These are phyloP conservation scores for Selene dorsalis DNA, from an alignment of 2,797 vertebrate genomes.

Conservation along the genomic window DNA sequence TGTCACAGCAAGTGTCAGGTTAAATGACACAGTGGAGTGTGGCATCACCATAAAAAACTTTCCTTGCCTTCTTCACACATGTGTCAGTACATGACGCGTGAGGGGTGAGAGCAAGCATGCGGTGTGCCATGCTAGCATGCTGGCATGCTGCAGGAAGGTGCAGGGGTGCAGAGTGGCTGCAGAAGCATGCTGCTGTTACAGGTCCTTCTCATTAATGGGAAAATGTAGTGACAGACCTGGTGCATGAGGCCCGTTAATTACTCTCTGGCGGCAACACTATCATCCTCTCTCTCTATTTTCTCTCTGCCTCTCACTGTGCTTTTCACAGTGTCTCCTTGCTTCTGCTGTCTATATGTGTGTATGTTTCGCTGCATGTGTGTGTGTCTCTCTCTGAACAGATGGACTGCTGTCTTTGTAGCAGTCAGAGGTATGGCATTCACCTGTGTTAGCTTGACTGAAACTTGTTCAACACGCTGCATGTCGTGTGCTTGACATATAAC, in stretches of 20 bases:
- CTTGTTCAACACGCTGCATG: slow-evolving; percentile 53
- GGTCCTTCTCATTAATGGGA: slow-evolving; percentile 54
- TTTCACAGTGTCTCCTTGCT: slow-evolving; percentile 53
- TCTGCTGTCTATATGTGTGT: slow-evolving; percentile 34
- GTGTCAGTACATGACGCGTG: slow-evolving; percentile 52
- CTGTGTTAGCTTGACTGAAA: slow-evolving; percentile 60
- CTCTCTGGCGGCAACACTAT: slow-evolving; percentile 55
- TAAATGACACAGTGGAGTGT: slow-evolving; percentile 64
- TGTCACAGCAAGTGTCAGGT: slow-evolving; percentile 54
- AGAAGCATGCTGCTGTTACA: slow-evolving; percentile 45
- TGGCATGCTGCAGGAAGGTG: slow-evolving; percentile 43
- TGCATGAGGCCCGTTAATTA: slow-evolving; percentile 68
- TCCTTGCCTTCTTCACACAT: slow-evolving; percentile 35
- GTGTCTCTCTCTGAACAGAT: slow-evolving; percentile 63
- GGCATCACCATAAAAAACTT: slow-evolving; percentile 36
- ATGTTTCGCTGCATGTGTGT: slow-evolving; percentile 31
- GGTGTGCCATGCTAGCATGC: slow-evolving; percentile 54
- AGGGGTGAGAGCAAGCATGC: slow-evolving; percentile 48
- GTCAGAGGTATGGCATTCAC: slow-evolving; percentile 68
- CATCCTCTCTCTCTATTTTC: slow-evolving; percentile 56
- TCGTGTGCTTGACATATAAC: slow-evolving; percentile 64
- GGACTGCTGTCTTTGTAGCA: slow-evolving; percentile 64
- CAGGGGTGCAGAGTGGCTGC: slow-evolving; percentile 30
- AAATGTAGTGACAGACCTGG: slow-evolving; percentile 54
- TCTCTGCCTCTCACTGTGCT: slow-evolving; percentile 42